Percentiles rank a stretch among this genome's conserved stretches.
These are phyloP conservation scores for Pitta sordida DNA, from an alignment of 2,113 vertebrate species.

Conservation along the genomic window DNA sequence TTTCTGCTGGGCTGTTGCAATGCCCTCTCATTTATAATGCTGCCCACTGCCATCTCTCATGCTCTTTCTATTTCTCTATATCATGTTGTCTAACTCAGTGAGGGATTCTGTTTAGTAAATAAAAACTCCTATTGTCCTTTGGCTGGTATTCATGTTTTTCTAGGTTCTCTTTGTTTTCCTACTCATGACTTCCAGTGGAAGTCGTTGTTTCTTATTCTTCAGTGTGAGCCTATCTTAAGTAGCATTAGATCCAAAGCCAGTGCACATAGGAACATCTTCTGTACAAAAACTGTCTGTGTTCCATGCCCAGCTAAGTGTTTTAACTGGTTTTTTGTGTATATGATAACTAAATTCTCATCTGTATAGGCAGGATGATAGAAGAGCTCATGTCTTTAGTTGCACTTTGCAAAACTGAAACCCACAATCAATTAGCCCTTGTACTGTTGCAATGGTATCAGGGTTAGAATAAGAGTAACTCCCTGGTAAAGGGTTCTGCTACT, in stretches of 20 bases:
- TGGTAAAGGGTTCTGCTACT: background rate
- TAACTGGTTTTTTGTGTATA: background rate
- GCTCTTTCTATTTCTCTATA: background rate
- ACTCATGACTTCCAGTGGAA: background rate
- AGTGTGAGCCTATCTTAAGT: fast-evolving
- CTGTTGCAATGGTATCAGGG: background rate
- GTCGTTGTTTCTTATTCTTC: background rate
- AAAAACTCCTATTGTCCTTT: background rate
- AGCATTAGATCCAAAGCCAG: background rate
- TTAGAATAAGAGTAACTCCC: background rate
- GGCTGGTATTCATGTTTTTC: background rate
- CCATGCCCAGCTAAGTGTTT: background rate
- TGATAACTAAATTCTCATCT: background rate
- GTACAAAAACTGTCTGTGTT: background rate
- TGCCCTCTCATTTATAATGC: background rate
- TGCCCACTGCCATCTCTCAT: background rate
- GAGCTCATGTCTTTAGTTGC: background rate
- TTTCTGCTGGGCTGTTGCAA: background rate
- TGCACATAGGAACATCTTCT: background rate
- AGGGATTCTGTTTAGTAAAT: background rate
- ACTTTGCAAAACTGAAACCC: background rate
- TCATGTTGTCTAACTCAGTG: background rate
- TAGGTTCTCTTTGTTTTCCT: background rate
- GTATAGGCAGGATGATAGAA: background rate
- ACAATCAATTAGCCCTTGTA: background rate